Evolutionary conservation across 2,113 vertebrate species (phyloP), one percentile per base, ranked within the genome.

Genomic region (Eudorcas thomsonii): DNA sequence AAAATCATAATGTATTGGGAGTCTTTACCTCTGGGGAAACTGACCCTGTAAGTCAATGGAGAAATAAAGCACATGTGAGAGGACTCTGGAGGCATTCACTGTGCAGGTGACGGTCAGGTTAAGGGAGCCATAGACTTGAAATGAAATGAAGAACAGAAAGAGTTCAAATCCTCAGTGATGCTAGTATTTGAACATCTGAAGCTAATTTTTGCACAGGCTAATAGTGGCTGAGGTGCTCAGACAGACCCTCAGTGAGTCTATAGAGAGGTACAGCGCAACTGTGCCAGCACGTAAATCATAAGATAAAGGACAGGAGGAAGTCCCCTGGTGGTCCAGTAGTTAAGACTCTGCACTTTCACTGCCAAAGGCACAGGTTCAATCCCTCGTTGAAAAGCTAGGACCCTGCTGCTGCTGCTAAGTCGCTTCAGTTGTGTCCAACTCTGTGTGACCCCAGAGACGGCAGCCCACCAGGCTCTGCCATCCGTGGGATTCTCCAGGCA

Each of bases 271-370:
- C 14, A 14, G 67, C 17, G 1, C 71, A 43, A 52, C 57, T 13
- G 1, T 2, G 19, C 7, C 21, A 13, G 50, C 2, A 50, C 52
- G 48, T 19, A 19, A 64, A 26, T 59, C 12, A 0, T 12, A 10
- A 92, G 52, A 43, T 2, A 21, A 57, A 78, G 71, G 64, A 71
- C 50, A 94, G 39, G 26, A 57, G 28, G 45, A 48, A 33, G 17
- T 12, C 9, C 78, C 28, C 78, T 6, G 78, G 45, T 17, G 45
- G 28, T 50, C 78, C 78, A 33, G 78, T 33, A 1, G 3, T 39
- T 39, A 81, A 9, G 28, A 81, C 45, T 33, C 28, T 11, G 45
- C 9, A 48, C 78, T 81, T 50, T 50, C 45, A 50, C 45, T 80
- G 78, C 78, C 45, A 48, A 81, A 30, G 78, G 45, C 28, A 10